Percentiles rank a stretch among this genome's conserved stretches.
phyloP scores from a whole-genome alignment of 2,888 invertebrate species.

The Trisateles emortualis region DNA sequence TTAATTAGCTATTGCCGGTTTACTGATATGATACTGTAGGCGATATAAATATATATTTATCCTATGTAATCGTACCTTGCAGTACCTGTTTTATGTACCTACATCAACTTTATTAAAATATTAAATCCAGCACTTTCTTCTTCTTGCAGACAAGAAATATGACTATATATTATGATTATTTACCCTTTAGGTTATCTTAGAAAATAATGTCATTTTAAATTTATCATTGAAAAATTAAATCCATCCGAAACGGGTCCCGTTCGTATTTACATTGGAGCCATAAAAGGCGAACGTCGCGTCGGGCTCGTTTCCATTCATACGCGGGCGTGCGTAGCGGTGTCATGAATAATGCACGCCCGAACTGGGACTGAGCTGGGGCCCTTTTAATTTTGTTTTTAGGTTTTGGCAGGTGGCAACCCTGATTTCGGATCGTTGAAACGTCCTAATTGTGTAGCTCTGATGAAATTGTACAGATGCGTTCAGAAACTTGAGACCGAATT shows the following conservation, averaged over 20 bases:
- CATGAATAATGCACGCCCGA: conserved; percentile 60
- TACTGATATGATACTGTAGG: no score
- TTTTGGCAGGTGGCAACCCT: conserved; percentile 28
- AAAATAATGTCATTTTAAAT: conserved; percentile 37
- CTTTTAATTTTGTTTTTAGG: conserved; percentile 50
- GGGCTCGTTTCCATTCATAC: conserved; percentile 62
- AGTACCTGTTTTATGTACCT: no score
- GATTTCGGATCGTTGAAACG: conserved; percentile 25
- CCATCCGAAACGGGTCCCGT: conserved; percentile 32
- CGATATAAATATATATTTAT: no score
- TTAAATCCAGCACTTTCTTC: no score
- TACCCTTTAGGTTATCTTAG: not conserved
- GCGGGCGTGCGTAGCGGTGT: conserved; percentile 55
- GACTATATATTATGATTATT: no score
- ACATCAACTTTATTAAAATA: no score
- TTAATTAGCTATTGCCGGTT: no score
- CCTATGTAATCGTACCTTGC: no score
- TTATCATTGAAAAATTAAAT: conserved; percentile 48
- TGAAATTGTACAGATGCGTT: conserved; percentile 24
- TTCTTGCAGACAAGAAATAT: no score
- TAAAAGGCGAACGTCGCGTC: conserved; percentile 54
- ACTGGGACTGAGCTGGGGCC: conserved; percentile 32
- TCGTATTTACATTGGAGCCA: conserved; percentile 57
- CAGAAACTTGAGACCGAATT: conserved; percentile 18
- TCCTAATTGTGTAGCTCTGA: conserved; percentile 30